Evolutionary conservation across 2,888 invertebrate species (phyloP).

Genomic region (Polylopha cassiicola): DNA sequence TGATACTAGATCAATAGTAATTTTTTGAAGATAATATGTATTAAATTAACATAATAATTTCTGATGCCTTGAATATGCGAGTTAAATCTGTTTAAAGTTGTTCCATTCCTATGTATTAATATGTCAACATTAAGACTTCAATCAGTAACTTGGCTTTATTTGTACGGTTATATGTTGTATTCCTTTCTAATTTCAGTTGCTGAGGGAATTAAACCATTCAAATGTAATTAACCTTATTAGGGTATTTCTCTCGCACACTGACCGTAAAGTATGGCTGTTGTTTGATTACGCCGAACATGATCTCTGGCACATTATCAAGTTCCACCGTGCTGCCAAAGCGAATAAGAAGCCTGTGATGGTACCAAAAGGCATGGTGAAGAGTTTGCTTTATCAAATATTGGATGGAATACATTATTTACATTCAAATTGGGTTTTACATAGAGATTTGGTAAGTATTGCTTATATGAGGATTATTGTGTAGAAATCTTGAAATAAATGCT

Average conservation of each 20-base stretch:
- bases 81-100: no score
- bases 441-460: slow-evolving; percentile 92
- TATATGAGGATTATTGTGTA: no score
- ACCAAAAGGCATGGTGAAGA: slow-evolving; percentile 98
- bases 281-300: slow-evolving; percentile 99
- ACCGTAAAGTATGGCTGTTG: slow-evolving; percentile 96
- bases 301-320: slow-evolving; percentile 99
- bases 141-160: not conserved
- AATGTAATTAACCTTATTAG: slow-evolving; percentile 98
- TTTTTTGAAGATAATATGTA: no score
- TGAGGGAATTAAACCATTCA: slow-evolving; percentile 96
- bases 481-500: no score
- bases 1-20: no score
- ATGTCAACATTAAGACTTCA: no score
- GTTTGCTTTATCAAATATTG: slow-evolving; percentile 96
- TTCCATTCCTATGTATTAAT: no score
- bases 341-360: slow-evolving; percentile 97
- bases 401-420: slow-evolving; percentile 99
- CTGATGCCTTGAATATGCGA: no score
- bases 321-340: slow-evolving; percentile 97
- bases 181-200: slow-evolving; percentile 79
- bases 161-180: slow-evolving; percentile 12
- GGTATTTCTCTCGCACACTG: slow-evolving; percentile 97
- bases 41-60: no score
- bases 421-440: slow-evolving; percentile 98